These are phyloP conservation scores for Cyphomyrmex costatus DNA, from an alignment of 1,140 invertebrate genomes.

Conservation along the genomic window DNA sequence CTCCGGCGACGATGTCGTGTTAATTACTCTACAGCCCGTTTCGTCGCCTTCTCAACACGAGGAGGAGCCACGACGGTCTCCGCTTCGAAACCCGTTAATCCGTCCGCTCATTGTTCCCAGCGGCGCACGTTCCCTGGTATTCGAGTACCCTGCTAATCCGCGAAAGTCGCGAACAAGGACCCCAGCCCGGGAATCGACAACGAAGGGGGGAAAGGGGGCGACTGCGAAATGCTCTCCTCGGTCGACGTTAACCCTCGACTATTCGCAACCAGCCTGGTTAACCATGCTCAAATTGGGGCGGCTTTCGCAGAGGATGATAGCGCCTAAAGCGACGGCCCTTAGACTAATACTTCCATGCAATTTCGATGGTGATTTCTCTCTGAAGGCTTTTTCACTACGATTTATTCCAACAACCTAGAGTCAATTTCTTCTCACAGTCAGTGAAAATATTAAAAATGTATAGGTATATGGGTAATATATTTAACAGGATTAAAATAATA, in stretches of 20 bases:
- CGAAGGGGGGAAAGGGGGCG: not conserved
- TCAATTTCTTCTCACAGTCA: not conserved
- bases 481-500: not conserved
- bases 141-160: conserved; percentile 57
- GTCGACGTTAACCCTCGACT: conserved; percentile 43
- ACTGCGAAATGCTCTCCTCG: conserved; percentile 23
- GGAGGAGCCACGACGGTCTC: conserved; percentile 14
- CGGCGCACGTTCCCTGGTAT: conserved; percentile 13
- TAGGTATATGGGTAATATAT: not conserved
- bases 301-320: conserved; percentile 17
- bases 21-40: conserved; percentile 60
- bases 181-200: not conserved
- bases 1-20: conserved; percentile 53
- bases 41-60: conserved; percentile 55
- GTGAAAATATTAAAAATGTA: conserved; percentile 9
- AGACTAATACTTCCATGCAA: not conserved
- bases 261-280: conserved; percentile 24
- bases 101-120: conserved; percentile 54
- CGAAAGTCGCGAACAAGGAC: conserved; percentile 61
- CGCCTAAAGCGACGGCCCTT: not conserved
- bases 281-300: conserved; percentile 20
- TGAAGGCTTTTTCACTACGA: not conserved
- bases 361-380: conserved; percentile 1
- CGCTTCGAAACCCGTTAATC: conserved; percentile 61
- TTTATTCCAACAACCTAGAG: not conserved